Percentiles rank a stretch among this genome's conserved stretches.
phyloP scores from a whole-genome alignment of 2,888 invertebrate species.

The Stegana nigrithorax region DNA sequence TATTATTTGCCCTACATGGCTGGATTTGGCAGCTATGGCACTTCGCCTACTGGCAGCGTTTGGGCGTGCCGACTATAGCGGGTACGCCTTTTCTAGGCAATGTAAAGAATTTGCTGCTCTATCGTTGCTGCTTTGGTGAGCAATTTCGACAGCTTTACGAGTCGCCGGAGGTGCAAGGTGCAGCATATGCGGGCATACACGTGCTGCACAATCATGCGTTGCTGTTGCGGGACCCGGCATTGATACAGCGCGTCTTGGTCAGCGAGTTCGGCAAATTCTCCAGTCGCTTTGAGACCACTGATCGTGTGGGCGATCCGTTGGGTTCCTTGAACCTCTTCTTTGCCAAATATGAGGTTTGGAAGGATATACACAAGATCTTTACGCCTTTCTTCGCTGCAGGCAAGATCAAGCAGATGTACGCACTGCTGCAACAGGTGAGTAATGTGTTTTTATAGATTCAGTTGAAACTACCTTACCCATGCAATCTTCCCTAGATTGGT shows the following conservation, averaged over 20 bases:
- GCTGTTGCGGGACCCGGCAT: slow-evolving; percentile 67
- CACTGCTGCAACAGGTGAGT: slow-evolving; percentile 48
- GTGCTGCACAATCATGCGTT: slow-evolving; percentile 69
- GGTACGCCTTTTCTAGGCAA: slow-evolving; percentile 67
- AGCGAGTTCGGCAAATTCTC: slow-evolving; percentile 68
- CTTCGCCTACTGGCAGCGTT: slow-evolving; percentile 54
- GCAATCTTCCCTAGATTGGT: slow-evolving; percentile 52
- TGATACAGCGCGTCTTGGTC: slow-evolving; percentile 68
- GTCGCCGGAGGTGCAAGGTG: slow-evolving; percentile 29
- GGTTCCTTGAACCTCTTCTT: slow-evolving; percentile 68
- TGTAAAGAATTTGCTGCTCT: slow-evolving; percentile 57
- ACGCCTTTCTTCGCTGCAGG: slow-evolving; percentile 68
- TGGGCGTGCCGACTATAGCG: slow-evolving; percentile 55
- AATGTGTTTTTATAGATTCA: not conserved
- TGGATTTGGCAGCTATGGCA: slow-evolving; percentile 64
- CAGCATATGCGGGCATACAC: slow-evolving; percentile 63
- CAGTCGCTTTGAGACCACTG: slow-evolving; percentile 51
- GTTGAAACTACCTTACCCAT: not conserved
- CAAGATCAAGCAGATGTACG: slow-evolving; percentile 63
- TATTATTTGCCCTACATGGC: no score
- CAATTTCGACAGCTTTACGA: slow-evolving; percentile 64
- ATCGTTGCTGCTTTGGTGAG: slow-evolving; percentile 56
- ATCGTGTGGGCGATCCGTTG: slow-evolving; percentile 62
- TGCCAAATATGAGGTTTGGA: slow-evolving; percentile 68
- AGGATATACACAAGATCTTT: slow-evolving; percentile 63